These are phyloP conservation scores for Ylistrum balloti DNA, from an alignment of 1,140 invertebrate species.

Conservation along the genomic window DNA sequence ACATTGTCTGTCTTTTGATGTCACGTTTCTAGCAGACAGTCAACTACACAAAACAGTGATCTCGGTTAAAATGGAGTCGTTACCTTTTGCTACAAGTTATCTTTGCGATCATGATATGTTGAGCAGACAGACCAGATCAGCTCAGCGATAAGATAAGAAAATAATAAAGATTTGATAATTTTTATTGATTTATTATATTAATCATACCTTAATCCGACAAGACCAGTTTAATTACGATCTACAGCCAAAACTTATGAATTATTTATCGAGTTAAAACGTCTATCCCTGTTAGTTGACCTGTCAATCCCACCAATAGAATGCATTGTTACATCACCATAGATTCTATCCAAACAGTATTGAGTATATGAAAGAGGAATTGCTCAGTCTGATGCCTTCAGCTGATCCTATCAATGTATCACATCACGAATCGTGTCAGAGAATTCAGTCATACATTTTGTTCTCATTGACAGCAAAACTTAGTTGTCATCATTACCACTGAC, in stretches of 20 bases:
- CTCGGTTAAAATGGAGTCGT: constrained; percentile 37
- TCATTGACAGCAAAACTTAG: background rate
- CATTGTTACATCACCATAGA: constrained; percentile 28
- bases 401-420: constrained; percentile 4
- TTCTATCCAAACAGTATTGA: background rate
- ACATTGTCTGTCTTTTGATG: constrained; percentile 31
- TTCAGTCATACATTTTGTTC: background rate
- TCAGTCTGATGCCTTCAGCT: background rate
- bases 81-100: constrained; percentile 12
- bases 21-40: constrained; percentile 32
- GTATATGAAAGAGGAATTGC: background rate
- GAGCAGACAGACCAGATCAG: constrained; percentile 15
- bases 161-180: constrained; percentile 24
- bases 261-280: background rate
- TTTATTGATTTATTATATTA: constrained; percentile 23
- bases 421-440: background rate
- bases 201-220: background rate
- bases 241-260: constrained; percentile 4
- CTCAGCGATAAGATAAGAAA: background rate
- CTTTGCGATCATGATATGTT: background rate
- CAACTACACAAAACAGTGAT: background rate
- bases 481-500: background rate
- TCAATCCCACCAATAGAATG: background rate
- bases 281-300: background rate
- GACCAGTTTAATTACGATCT: background rate